Conservation (phyloP, 2,888 invertebrate species). For the Ornithoptera priamus region DNA sequence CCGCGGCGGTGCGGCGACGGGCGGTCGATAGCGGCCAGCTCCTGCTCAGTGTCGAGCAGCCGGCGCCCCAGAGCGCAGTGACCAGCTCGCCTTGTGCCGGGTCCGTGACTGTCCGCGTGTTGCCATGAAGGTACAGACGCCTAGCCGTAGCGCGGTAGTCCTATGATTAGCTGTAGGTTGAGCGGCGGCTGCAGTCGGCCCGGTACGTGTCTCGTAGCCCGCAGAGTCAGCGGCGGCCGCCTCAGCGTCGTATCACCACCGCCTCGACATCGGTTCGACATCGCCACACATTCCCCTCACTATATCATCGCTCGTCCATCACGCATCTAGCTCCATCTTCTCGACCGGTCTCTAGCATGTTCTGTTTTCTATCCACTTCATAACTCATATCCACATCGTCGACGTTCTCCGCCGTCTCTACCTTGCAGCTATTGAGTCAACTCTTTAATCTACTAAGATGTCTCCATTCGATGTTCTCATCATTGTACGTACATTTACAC, state of each 20-base stretch:
- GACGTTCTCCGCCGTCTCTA: background rate
- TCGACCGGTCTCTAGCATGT: constrained; percentile 6
- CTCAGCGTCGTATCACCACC: constrained; percentile 35
- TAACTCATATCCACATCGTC: constrained; percentile 4
- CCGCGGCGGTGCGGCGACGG: constrained; percentile 30
- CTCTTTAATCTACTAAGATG: background rate
- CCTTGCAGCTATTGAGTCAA: too few relatives aligned
- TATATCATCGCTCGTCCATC: background rate
- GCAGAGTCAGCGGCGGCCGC: constrained; percentile 40
- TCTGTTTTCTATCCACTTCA: constrained; percentile 10
- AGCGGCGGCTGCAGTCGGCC: constrained; percentile 52
- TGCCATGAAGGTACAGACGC: constrained; percentile 75
- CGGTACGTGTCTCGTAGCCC: constrained; percentile 56
- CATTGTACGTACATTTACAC: background rate
- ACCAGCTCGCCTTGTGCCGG: constrained; percentile 34
- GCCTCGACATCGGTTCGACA: constrained; percentile 33
- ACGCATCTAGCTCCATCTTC: background rate
- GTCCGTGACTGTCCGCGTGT: constrained; percentile 49
- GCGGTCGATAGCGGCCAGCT: constrained; percentile 44
- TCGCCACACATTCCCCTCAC: constrained; percentile 5
- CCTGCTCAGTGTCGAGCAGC: constrained; percentile 42
- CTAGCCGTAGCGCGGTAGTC: constrained; percentile 67
- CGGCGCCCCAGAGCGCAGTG: constrained; percentile 39
- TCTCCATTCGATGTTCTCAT: constrained; percentile 14
- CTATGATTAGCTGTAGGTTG: constrained; percentile 66